Percentiles rank a stretch among this genome's conserved stretches.
Conservation (phyloP, 2,113 vertebrate species). For the Cyanoliseus patagonus region DNA sequence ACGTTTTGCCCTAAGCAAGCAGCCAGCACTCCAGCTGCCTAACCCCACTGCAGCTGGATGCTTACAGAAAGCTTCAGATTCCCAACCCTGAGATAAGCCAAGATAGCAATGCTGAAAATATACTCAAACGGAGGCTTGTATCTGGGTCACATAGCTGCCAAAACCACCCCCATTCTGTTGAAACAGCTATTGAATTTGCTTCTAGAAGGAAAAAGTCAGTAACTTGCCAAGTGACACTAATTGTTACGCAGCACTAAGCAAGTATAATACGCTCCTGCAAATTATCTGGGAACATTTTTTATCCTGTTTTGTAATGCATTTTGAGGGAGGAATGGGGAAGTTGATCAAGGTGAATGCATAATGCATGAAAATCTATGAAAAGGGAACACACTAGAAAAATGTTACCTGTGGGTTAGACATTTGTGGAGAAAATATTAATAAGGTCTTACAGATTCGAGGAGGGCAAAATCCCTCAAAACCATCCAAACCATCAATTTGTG, state of each 20-base stretch:
- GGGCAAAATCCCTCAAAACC: background rate
- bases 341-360: constrained; percentile 18
- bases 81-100: constrained; percentile 41
- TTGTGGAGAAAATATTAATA: background rate
- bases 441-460: background rate
- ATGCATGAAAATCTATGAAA: constrained; percentile 9
- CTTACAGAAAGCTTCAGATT: constrained; percentile 52
- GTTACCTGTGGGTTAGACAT: background rate
- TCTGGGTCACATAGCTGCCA: constrained; percentile 66
- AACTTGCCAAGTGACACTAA: constrained; percentile 68
- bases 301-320: background rate
- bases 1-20: constrained; percentile 8
- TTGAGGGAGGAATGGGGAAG: background rate
- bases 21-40: constrained; percentile 62
- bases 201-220: constrained; percentile 54
- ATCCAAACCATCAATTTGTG: background rate
- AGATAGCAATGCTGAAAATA: constrained; percentile 53
- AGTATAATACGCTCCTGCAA: constrained; percentile 26
- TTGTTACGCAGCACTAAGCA: constrained; percentile 60
- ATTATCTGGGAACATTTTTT: constrained; percentile 21
- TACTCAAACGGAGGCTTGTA: constrained; percentile 44
- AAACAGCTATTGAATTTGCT: constrained; percentile 66
- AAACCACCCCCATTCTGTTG: constrained; percentile 50
- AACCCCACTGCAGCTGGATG: constrained; percentile 52
- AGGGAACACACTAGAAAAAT: background rate